Base-by-base conservation (phyloP, 1,140 invertebrate species). In the Bombus vancouverensis region DNA sequence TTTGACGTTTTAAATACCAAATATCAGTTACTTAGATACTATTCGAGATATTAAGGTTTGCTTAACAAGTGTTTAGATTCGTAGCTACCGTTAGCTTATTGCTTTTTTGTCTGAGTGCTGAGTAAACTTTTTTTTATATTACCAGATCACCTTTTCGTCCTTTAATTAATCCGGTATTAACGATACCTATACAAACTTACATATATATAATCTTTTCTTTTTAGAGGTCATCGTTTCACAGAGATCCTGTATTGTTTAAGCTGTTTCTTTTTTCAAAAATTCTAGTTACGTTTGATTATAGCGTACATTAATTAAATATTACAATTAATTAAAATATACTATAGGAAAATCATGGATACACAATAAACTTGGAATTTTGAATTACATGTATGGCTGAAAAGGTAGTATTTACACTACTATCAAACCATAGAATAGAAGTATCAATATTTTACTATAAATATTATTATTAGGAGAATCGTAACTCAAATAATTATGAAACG, bases 71-170 rank as follows among this genome's bases (percentile, higher is more conserved):
- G 22, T 78, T 59, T 57, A 42, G 37, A 78, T 68, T 68, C 62
- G 4, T 47, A 83, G 59, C 37, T 89, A 87, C 88, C 86, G 88
- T 89, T 90, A 90, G 44, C 70, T 74, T 86, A 83, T 88, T 86
- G 57, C 65, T 74, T 86, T 85, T 88, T 86, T 83, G 32, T 39
- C 22, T 42, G 25, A 22, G 9, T 3, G 13, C 25, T 62, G 12
- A n/a, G 5, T 59, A 62, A n/a, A 10, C 9, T 34, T 57, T 62
- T 76, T 37, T 28, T 47, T 18, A n/a, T 39, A 28, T n/a, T 37
- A n/a, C 2, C 9, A 28, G 34, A n/a, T 18, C 34, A 73, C n/a
- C 1, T 71, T 73, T 32, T 44, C 3, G 3, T 28, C 8, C 39
- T 32, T 39, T 42, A 42, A n/a, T 8, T 39, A 13, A 42, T 42